A percentile compares a stretch with the other conserved stretches of the same genome.
These are phyloP conservation scores for Heliconius ethilla DNA, from an alignment of 2,888 invertebrate genomes.

Conservation along the genomic window DNA sequence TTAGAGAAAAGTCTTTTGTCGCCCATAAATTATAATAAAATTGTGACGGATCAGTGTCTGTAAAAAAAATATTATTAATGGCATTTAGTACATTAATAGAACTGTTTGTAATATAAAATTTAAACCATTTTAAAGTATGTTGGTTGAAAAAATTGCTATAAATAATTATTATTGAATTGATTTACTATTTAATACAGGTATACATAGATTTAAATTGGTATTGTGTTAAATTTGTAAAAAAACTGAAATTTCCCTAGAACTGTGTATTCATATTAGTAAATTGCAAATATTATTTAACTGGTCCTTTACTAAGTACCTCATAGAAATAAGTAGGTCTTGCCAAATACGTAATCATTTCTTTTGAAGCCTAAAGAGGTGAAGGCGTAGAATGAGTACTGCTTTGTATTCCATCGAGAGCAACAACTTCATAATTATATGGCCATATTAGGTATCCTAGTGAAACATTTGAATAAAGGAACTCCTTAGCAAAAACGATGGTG, in stretches of 20 bases:
- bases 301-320: not conserved
- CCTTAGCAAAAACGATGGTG: not conserved
- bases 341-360: not conserved
- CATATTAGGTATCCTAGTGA: not conserved
- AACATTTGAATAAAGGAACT: not conserved
- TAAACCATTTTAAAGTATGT: no score
- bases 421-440: not conserved
- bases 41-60: no score
- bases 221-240: no score
- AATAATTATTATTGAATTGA: no score
- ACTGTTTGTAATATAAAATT: no score
- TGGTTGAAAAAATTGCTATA: no score
- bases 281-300: not conserved
- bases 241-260: not conserved
- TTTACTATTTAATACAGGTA: no score
- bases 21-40: no score
- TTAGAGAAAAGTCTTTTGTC: no score
- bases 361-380: not conserved
- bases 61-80: no score
- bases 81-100: no score
- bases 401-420: constrained; percentile 10
- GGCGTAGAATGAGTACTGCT: constrained; percentile 5
- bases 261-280: not conserved
- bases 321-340: constrained; percentile 9
- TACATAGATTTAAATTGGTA: no score